Evolutionary conservation across 2,888 invertebrate species (phyloP).

Genomic region (Drosophila borealis): DNA sequence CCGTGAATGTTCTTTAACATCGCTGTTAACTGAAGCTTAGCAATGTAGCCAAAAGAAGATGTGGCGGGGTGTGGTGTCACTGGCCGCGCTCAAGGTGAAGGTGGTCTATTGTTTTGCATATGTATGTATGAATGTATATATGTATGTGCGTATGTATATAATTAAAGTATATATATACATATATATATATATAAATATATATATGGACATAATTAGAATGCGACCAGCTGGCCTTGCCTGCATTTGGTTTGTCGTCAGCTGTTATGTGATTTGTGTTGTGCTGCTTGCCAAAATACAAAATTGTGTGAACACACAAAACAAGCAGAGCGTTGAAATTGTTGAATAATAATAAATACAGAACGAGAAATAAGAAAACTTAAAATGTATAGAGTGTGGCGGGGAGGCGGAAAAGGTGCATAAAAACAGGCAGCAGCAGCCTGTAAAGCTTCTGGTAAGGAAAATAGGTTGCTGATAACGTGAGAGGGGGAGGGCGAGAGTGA

Average conservation of each 20-base stretch:
- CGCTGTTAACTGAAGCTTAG: slow-evolving; percentile 17
- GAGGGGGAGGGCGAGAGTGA: not conserved
- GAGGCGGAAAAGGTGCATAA: not conserved
- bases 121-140: slow-evolving; percentile 5
- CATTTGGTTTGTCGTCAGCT: slow-evolving; percentile 62
- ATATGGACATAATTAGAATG: slow-evolving; percentile 33
- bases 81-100: slow-evolving; percentile 68
- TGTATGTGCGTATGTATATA: slow-evolving; percentile 1
- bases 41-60: slow-evolving; percentile 1
- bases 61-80: slow-evolving; percentile 43
- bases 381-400: not conserved
- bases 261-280: slow-evolving; percentile 64
- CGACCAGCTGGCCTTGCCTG: slow-evolving; percentile 73
- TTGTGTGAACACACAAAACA: slow-evolving; percentile 16
- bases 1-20: slow-evolving; percentile 11
- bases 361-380: slow-evolving; percentile 4
- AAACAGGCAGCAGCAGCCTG: not conserved
- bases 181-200: slow-evolving; percentile 9
- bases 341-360: slow-evolving; percentile 16
- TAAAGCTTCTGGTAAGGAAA: not conserved
- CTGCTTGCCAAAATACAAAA: slow-evolving; percentile 62
- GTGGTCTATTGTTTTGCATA: slow-evolving; percentile 21
- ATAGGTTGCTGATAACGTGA: slow-evolving; percentile 27
- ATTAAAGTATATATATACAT: slow-evolving; percentile 4
- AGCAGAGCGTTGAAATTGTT: slow-evolving; percentile 34